Conservation (phyloP, 2,113 vertebrate species). For the Tragelaphus buxtoni region DNA sequence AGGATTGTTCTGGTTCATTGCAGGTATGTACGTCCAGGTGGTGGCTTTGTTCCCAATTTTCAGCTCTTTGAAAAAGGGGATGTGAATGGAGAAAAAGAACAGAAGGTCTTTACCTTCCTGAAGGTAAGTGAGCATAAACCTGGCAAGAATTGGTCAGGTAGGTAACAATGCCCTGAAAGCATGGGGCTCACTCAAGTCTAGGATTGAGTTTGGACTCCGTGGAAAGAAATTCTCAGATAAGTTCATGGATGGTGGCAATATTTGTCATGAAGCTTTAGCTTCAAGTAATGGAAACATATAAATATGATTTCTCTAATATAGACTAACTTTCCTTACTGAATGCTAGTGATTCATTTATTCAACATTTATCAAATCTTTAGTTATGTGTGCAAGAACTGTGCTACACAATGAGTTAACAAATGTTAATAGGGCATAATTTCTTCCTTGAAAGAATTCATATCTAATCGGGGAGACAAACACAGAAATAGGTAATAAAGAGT, state of each 20-base stretch:
- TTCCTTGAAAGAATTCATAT: not conserved
- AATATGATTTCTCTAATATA: not conserved
- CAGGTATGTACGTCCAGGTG: conserved; percentile 91
- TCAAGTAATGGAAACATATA: not conserved
- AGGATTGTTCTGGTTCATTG: not conserved
- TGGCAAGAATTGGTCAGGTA: not conserved
- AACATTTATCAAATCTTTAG: too few species aligned
- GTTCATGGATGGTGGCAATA: not conserved
- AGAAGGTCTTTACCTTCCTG: conserved; percentile 90
- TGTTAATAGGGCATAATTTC: not conserved
- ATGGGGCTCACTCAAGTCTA: not conserved
- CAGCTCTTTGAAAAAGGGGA: conserved; percentile 91
- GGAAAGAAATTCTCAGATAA: not conserved
- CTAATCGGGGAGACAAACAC: not conserved
- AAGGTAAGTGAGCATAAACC: conserved; percentile 83
- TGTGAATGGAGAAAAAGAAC: conserved; percentile 90
- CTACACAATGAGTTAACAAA: not conserved
- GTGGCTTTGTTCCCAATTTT: conserved; percentile 93
- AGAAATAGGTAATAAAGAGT: not conserved
- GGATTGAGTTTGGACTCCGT: not conserved
- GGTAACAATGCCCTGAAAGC: not conserved
- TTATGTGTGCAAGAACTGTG: not conserved
- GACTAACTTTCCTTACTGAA: too few species aligned
- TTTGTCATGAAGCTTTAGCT: not conserved
- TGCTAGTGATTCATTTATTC: not conserved